Conservation (phyloP, 2,113 vertebrate species). For the Menura novaehollandiae region DNA sequence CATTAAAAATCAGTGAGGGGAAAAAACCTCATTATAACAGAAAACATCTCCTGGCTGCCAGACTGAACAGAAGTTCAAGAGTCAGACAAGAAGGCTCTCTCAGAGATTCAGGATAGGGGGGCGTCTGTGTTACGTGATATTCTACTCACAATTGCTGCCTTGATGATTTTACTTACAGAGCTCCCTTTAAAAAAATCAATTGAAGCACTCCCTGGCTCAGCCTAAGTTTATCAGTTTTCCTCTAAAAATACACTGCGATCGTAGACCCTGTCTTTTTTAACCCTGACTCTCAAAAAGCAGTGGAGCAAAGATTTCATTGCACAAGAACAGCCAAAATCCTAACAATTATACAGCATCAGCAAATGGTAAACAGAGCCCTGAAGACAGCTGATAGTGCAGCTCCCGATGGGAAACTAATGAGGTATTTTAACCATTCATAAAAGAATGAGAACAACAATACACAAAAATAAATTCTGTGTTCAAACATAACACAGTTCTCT, state of each 20-base stretch:
- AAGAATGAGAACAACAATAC: background rate
- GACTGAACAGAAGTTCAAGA: background rate
- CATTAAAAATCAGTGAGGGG: background rate
- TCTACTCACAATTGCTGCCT: background rate
- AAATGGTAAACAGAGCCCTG: background rate
- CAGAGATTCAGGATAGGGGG: rapidly evolving
- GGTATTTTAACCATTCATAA: background rate
- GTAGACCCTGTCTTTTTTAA: background rate
- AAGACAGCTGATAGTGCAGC: background rate
- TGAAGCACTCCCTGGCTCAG: background rate
- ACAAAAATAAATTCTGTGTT: background rate
- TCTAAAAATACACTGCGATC: background rate
- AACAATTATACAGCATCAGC: background rate
- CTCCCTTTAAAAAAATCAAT: background rate
- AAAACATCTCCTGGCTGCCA: background rate
- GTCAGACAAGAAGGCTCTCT: background rate
- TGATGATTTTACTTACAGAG: background rate
- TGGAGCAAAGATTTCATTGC: background rate
- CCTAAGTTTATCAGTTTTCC: background rate
- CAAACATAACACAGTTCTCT: background rate
- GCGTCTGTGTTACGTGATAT: background rate
- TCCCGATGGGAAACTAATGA: background rate
- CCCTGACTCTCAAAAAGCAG: background rate
- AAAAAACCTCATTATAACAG: rapidly evolving
- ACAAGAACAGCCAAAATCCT: background rate